These are phyloP conservation scores for Anableps anableps DNA, from an alignment of 2,797 vertebrate species.

Conservation along the genomic window DNA sequence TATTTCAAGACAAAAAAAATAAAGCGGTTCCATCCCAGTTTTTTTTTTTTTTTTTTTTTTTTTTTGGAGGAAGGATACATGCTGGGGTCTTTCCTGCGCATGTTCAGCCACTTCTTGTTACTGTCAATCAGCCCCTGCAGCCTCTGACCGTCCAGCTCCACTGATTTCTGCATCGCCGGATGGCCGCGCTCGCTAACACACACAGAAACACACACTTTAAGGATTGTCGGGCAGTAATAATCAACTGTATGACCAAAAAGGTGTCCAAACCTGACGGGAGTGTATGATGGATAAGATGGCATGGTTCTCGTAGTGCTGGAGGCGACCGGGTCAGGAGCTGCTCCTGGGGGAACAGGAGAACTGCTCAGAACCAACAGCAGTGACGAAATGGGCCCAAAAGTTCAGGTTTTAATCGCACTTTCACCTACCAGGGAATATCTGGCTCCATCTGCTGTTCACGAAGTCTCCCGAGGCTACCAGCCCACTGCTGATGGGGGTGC, in stretches of 20 bases:
- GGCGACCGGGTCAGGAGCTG: slow-evolving; percentile 48
- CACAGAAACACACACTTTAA: slow-evolving; percentile 19
- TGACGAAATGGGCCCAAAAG: neutral
- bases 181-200: slow-evolving; percentile 76
- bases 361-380: slow-evolving; percentile 6
- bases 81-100: slow-evolving; percentile 84
- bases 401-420: neutral
- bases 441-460: slow-evolving; percentile 84
- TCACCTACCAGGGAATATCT: slow-evolving; percentile 86
- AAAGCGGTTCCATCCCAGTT: neutral
- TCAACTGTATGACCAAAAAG: neutral
- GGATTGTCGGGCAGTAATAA: neutral
- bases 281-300: slow-evolving; percentile 60
- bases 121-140: slow-evolving; percentile 86
- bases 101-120: slow-evolving; percentile 91
- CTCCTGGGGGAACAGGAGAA: slow-evolving; percentile 60
- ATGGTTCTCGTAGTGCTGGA: slow-evolving; percentile 49
- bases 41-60: too few species aligned
- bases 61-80: slow-evolving; percentile 88
- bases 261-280: slow-evolving; percentile 66
- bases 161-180: slow-evolving; percentile 59
- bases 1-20: neutral
- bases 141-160: slow-evolving; percentile 68
- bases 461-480: slow-evolving; percentile 72
- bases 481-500: slow-evolving; percentile 34